These are phyloP conservation scores for Corbicula japonica DNA, from an alignment of 2,888 invertebrate species.

Conservation along the genomic window DNA sequence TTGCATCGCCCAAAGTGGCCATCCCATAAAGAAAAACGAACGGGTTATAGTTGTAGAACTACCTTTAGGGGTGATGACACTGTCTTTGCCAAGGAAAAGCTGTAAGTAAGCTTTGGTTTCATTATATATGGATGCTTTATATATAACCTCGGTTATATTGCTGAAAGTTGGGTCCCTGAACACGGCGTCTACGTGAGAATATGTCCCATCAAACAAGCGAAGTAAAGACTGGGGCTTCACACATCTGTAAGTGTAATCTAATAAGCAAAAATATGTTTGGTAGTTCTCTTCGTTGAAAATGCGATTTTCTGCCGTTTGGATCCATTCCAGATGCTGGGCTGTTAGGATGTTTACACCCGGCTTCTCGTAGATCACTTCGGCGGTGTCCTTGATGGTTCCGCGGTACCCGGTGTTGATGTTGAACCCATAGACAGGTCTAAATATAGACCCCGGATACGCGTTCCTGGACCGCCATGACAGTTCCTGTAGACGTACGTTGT, in stretches of 20 bases:
- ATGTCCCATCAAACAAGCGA: conserved; percentile 73
- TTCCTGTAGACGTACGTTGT: conserved; percentile 66
- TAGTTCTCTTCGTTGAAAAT: conserved; percentile 54
- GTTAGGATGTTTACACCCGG: conserved; percentile 62
- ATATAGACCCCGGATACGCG: conserved; percentile 38
- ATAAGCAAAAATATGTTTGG: conserved; percentile 59
- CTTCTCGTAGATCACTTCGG: conserved; percentile 67
- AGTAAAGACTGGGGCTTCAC: conserved; percentile 68
- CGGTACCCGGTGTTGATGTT: conserved; percentile 59
- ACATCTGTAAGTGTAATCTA: conserved; percentile 49
- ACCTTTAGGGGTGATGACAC: conserved; percentile 14
- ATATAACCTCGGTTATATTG: conserved; percentile 61
- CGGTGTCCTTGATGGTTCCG: conserved; percentile 63
- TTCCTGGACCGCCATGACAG: conserved; percentile 60
- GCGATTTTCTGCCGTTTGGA: conserved; percentile 60
- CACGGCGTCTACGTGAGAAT: conserved; percentile 53
- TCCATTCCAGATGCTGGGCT: conserved; percentile 43
- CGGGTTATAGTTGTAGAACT: conserved; percentile 60
- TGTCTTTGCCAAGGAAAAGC: conserved; percentile 64
- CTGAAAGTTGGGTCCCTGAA: conserved; percentile 57
- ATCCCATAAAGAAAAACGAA: conserved; percentile 66
- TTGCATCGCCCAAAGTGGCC: conserved; percentile 57
- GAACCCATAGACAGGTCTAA: conserved; percentile 57
- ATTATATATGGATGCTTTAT: conserved; percentile 63
- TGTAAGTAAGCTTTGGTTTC: conserved; percentile 68